Percentiles rank a stretch among this genome's conserved stretches.
Conservation (phyloP, 2,797 vertebrate genomes). For the Fringilla coelebs region DNA sequence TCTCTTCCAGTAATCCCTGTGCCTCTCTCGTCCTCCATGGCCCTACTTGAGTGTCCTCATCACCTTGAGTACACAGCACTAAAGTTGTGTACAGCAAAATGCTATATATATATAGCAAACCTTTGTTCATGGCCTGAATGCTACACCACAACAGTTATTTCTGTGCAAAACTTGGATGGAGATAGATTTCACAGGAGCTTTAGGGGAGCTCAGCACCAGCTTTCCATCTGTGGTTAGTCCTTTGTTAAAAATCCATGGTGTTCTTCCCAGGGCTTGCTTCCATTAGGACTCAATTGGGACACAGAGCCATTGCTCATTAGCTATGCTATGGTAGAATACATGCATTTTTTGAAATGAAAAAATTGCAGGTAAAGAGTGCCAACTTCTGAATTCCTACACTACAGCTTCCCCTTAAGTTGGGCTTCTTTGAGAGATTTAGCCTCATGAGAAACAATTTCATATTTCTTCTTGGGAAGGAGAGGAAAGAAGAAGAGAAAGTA, state of each 20-base stretch:
- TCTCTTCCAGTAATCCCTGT: neutral
- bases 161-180: neutral
- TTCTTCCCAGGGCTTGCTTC: neutral
- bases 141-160: neutral
- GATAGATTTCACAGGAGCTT: neutral
- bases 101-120: neutral
- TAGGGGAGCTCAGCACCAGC: neutral
- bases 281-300: neutral
- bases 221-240: neutral
- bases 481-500: neutral
- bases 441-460: neutral
- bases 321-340: neutral
- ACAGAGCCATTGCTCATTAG: neutral
- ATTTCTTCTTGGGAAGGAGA: neutral
- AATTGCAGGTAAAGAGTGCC: neutral
- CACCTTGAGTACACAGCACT: neutral
- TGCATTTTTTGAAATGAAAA: neutral
- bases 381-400: neutral
- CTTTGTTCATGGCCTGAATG: neutral
- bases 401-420: neutral
- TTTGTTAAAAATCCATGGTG: neutral
- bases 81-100: neutral
- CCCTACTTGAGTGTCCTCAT: neutral
- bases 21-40: neutral
- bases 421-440: neutral